phyloP scores from a whole-genome alignment of 35 echinoderm and acorn worm species.

The Lytechinus pictus region DNA sequence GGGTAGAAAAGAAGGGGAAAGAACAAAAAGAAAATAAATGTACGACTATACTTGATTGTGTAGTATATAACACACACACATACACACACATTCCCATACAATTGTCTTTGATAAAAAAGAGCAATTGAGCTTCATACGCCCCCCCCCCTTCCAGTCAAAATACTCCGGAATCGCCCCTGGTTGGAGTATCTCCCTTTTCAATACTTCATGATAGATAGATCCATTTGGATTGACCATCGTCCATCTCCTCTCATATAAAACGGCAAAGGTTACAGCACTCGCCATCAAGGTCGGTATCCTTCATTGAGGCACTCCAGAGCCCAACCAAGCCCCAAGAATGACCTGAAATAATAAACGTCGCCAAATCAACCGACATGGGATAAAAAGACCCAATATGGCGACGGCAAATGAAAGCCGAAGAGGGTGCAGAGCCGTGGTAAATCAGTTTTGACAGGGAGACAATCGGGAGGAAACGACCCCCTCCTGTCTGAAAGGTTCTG shows the following conservation, averaged over 20 bases:
- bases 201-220: not conserved
- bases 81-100: too few relatives aligned
- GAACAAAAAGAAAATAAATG: too few relatives aligned
- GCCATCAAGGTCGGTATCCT: not conserved
- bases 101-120: too few relatives aligned
- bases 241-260: not conserved
- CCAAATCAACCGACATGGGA: not conserved
- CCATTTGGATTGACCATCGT: not conserved
- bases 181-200: not conserved
- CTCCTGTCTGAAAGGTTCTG: not conserved
- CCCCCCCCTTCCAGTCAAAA: too few relatives aligned
- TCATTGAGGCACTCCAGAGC: not conserved
- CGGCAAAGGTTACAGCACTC: not conserved
- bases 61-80: too few relatives aligned
- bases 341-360: conserved; percentile 18
- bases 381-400: not conserved
- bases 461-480: not conserved
- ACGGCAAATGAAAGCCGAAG: not conserved
- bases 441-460: not conserved
- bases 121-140: too few relatives aligned
- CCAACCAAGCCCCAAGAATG: not conserved
- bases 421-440: not conserved
- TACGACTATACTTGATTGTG: too few relatives aligned
- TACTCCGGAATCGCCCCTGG: too few relatives aligned
- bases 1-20: too few relatives aligned